These are phyloP conservation scores for Ptilodon capucinus DNA, from an alignment of 2,888 invertebrate species.

Conservation along the genomic window DNA sequence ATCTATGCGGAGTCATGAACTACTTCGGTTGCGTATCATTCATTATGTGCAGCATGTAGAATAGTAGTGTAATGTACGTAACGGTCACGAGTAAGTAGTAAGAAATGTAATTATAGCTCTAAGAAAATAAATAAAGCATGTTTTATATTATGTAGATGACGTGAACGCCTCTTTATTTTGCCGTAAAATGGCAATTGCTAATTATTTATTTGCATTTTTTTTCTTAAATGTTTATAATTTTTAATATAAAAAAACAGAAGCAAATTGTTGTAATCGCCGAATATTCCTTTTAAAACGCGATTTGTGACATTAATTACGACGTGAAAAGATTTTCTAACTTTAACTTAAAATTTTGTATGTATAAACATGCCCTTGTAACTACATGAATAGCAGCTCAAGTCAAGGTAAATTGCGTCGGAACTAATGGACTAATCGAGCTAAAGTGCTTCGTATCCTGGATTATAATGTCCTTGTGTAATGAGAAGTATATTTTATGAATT, in stretches of 20 bases:
- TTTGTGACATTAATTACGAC: conserved; percentile 38
- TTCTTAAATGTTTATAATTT: conserved; percentile 78
- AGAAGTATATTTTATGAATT: conserved; percentile 81
- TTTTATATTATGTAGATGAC: conserved; percentile 80
- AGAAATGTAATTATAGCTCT: conserved; percentile 75
- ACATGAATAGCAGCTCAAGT: neutral
- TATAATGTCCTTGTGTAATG: conserved; percentile 71
- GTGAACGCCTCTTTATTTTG: conserved; percentile 73
- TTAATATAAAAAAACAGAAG: conserved; percentile 60
- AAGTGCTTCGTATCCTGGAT: conserved; percentile 63
- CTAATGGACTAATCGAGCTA: conserved; percentile 40
- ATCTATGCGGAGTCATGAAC: conserved; percentile 19
- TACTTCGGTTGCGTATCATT: conserved; percentile 44
- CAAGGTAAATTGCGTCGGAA: conserved; percentile 45
- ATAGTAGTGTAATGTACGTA: conserved; percentile 62
- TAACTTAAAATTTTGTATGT: conserved; percentile 10
- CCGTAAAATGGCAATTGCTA: conserved; percentile 67
- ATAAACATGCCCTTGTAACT: conserved; percentile 20
- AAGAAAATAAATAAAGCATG: conserved; percentile 76
- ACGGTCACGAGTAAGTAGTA: conserved; percentile 64
- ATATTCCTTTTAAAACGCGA: conserved; percentile 43
- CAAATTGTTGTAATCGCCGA: conserved; percentile 71
- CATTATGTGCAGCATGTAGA: conserved; percentile 62
- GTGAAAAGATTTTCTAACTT: conserved; percentile 19
- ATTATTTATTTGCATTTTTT: conserved; percentile 82